phyloP scores from a whole-genome alignment of 2,888 invertebrate genomes.

The Pseudeuparius sepicola region DNA sequence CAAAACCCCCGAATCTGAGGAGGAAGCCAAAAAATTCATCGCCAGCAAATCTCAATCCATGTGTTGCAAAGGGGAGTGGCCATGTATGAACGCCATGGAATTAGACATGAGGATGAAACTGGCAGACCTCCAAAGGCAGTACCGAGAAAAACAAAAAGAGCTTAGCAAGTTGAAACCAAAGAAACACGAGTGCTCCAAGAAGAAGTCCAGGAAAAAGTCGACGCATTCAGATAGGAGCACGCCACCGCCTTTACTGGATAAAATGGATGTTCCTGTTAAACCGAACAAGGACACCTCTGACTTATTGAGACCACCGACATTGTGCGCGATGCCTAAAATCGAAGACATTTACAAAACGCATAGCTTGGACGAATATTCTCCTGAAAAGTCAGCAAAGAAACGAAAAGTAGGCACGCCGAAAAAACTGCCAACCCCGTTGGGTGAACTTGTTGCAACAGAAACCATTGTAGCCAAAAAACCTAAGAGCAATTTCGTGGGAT shows the following conservation, averaged over 20 bases:
- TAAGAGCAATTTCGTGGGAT: conserved; percentile 56
- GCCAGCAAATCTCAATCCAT: conserved; percentile 31
- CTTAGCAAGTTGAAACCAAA: conserved; percentile 60
- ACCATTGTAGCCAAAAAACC: conserved; percentile 77
- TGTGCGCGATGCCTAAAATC: conserved; percentile 31
- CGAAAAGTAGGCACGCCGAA: conserved; percentile 75
- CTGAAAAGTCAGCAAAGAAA: conserved; percentile 52
- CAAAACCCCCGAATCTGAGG: conserved; percentile 39
- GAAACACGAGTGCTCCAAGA: conserved; percentile 38
- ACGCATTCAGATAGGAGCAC: conserved; percentile 30
- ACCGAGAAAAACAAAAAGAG: conserved; percentile 75
- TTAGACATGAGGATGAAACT: conserved; percentile 71
- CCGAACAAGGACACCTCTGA: conserved; percentile 28
- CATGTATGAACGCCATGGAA: conserved; percentile 61
- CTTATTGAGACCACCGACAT: conserved; percentile 37
- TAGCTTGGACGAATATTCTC: conserved; percentile 22
- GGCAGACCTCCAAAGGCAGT: conserved; percentile 71
- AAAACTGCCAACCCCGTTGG: conserved; percentile 49
- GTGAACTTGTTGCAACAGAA: conserved; percentile 55
- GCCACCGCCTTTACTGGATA: conserved; percentile 35
- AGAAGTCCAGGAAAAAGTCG: conserved; percentile 42
- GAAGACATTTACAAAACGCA: conserved; percentile 21
- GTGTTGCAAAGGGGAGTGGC: conserved; percentile 35
- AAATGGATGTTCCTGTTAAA: conserved; percentile 30
- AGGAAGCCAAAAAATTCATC: conserved; percentile 36